Evolutionary conservation across 2,888 invertebrate genomes (phyloP).

Genomic region (Sycophila texana): DNA sequence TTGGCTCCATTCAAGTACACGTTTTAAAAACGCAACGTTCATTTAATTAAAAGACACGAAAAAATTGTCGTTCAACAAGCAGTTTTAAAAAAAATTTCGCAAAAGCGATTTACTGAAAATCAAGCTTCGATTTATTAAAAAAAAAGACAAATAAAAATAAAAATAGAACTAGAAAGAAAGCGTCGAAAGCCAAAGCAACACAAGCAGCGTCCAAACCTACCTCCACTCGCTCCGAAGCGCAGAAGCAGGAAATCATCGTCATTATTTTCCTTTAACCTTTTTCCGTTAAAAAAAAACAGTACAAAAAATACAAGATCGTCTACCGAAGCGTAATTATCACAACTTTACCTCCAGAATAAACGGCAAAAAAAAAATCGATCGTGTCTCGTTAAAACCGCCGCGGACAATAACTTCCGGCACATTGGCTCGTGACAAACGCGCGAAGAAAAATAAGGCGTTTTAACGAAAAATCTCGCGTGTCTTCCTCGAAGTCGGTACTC

Average conservation of each 20-base stretch:
- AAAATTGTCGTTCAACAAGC: background rate
- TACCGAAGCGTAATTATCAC: background rate
- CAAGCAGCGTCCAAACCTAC: constrained; percentile 65
- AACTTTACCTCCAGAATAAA: constrained; percentile 11
- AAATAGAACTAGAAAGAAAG: background rate
- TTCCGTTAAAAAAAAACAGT: background rate
- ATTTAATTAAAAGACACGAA: no score
- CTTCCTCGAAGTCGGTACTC: constrained; percentile 10
- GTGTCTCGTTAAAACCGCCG: no score
- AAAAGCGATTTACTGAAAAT: background rate
- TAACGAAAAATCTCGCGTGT: constrained; percentile 15
- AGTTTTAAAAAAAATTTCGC: background rate
- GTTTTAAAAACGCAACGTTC: no score
- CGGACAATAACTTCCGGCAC: constrained; percentile 35
- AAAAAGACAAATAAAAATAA: background rate
- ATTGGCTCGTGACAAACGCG: constrained; percentile 53
- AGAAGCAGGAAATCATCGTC: constrained; percentile 72
- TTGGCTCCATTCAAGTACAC: no score
- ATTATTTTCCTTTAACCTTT: constrained; percentile 22
- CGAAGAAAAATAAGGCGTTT: constrained; percentile 40
- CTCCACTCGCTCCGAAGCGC: constrained; percentile 72
- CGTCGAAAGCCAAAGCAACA: background rate
- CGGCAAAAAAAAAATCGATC: background rate
- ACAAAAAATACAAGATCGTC: background rate
- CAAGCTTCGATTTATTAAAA: background rate